Percentiles rank a stretch among this genome's conserved stretches.
phyloP scores from a whole-genome alignment of 2,888 invertebrate genomes.

The Panopea generosa region DNA sequence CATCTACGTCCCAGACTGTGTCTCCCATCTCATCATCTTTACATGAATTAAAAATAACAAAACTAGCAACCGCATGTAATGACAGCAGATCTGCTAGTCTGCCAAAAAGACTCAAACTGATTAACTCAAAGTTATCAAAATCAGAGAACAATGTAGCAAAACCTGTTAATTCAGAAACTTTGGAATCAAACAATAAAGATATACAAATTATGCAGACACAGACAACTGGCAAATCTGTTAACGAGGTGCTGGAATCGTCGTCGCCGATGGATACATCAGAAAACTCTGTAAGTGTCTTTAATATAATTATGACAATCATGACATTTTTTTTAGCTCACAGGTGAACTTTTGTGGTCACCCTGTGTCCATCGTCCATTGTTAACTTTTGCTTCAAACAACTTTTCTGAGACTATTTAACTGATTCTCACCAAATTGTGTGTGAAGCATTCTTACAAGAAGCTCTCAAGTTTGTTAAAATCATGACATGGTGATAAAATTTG shows the following conservation, averaged over 20 bases:
- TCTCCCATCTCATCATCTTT: slow-evolving; percentile 25
- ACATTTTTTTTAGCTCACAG: too few relatives aligned
- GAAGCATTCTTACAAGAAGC: too few relatives aligned
- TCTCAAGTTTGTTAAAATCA: too few relatives aligned
- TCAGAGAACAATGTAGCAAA: background rate
- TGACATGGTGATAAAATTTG: too few relatives aligned
- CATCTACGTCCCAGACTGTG: slow-evolving; percentile 6
- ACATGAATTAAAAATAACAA: background rate
- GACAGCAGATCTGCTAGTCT: background rate
- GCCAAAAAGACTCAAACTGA: background rate
- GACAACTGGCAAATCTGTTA: background rate
- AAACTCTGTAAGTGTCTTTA: slow-evolving; percentile 2
- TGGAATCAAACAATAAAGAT: background rate
- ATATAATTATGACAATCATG: too few relatives aligned
- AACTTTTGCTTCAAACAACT: too few relatives aligned
- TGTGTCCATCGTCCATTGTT: too few relatives aligned
- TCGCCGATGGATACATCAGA: slow-evolving; percentile 22
- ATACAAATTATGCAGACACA: background rate
- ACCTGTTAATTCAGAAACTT: background rate
- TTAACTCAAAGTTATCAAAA: background rate
- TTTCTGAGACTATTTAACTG: too few relatives aligned
- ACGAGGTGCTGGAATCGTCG: background rate
- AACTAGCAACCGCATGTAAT: background rate
- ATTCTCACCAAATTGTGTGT: too few relatives aligned
- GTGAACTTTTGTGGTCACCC: too few relatives aligned